These are phyloP conservation scores for Platycheirus albimanus DNA, from an alignment of 2,888 invertebrate genomes.

Conservation along the genomic window DNA sequence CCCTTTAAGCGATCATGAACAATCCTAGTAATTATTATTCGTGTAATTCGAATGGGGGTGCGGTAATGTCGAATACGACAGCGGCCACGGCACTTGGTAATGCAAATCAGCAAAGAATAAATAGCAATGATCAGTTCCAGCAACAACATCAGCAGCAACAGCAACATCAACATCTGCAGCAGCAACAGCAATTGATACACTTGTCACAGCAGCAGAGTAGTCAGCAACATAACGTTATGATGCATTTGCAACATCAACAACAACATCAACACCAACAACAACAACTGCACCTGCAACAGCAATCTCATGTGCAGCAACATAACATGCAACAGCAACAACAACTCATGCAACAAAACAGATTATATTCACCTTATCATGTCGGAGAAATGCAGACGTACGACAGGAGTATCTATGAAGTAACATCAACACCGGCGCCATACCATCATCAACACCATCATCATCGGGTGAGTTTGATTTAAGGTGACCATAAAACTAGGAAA, in stretches of 20 bases:
- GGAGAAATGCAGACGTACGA: slow-evolving; percentile 56
- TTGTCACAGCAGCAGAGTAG: slow-evolving; percentile 8
- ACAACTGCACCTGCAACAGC: slow-evolving; percentile 24
- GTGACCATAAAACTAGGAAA: slow-evolving; percentile 29
- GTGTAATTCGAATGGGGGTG: slow-evolving; percentile 73
- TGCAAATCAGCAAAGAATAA: slow-evolving; percentile 62
- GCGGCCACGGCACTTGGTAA: slow-evolving; percentile 61
- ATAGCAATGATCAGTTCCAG: slow-evolving; percentile 61
- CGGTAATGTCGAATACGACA: slow-evolving; percentile 72
- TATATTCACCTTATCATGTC: slow-evolving; percentile 40
- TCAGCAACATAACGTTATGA: slow-evolving; percentile 27
- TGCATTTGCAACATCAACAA: slow-evolving; percentile 21
- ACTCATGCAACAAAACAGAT: slow-evolving; percentile 40
- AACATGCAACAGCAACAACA: slow-evolving; percentile 7
- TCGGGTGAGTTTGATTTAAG: slow-evolving; percentile 57
- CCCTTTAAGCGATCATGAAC: slow-evolving; percentile 72
- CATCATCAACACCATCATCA: slow-evolving; percentile 63
- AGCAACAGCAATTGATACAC: slow-evolving; percentile 10
- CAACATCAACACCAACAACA: slow-evolving; percentile 41
- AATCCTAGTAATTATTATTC: slow-evolving; percentile 74
- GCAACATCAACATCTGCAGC: not conserved
- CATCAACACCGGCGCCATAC: slow-evolving; percentile 66
- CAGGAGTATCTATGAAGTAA: slow-evolving; percentile 55
- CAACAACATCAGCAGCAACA: slow-evolving; percentile 32
- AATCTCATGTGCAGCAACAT: slow-evolving; percentile 37